Percentiles rank a stretch among this genome's conserved stretches.
These are phyloP conservation scores for Psylliodes chrysocephalus DNA, from an alignment of 2,888 invertebrate genomes.

Conservation along the genomic window DNA sequence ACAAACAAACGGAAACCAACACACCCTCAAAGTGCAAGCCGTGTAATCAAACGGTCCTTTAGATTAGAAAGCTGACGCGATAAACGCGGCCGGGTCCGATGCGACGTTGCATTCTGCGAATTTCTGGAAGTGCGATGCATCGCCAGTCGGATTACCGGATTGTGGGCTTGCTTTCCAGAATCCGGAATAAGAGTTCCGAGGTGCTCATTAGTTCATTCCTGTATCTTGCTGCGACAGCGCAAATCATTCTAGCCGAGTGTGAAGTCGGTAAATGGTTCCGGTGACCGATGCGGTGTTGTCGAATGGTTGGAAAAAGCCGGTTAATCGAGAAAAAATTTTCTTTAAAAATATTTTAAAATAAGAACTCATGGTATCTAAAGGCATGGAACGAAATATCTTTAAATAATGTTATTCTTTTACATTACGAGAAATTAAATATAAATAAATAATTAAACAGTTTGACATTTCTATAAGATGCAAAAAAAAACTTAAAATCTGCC, in stretches of 20 bases:
- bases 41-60: conserved; percentile 29
- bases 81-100: conserved; percentile 1
- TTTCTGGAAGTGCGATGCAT: conserved; percentile 5
- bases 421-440: too few species aligned
- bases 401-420: too few species aligned
- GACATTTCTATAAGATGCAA: too few species aligned
- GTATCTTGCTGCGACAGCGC: conserved; percentile 11
- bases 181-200: conserved; percentile 2
- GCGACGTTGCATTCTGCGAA: background rate
- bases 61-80: conserved; percentile 18
- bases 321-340: too few species aligned
- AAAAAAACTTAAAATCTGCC: too few species aligned
- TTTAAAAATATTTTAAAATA: too few species aligned
- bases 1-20: conserved; percentile 8
- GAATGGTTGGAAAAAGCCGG: too few species aligned
- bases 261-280: conserved; percentile 2
- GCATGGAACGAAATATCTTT: too few species aligned
- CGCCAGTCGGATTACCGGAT: background rate
- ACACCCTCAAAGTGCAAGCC: conserved; percentile 13
- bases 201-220: background rate
- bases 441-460: too few species aligned
- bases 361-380: too few species aligned
- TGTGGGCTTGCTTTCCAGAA: background rate
- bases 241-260: conserved; percentile 10
- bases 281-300: background rate